These are phyloP conservation scores for Cotesia chilonis DNA, from an alignment of 1,140 invertebrate genomes.

Conservation along the genomic window DNA sequence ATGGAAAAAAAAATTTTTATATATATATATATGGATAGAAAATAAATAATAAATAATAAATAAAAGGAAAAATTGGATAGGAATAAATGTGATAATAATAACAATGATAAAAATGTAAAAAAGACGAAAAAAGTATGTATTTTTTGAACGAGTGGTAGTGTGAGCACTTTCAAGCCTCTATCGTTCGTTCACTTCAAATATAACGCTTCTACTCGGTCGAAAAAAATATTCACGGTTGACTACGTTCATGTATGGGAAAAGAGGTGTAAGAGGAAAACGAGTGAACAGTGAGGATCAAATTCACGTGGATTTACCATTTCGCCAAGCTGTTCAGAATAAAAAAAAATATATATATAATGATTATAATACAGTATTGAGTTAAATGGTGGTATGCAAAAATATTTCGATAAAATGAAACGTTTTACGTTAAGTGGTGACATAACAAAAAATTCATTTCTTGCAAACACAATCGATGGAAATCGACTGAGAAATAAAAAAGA, in stretches of 20 bases:
- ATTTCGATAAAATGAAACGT: no score
- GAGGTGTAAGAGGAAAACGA: background rate
- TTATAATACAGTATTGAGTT: no score
- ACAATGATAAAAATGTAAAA: no score
- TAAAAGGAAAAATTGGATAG: no score
- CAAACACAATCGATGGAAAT: no score
- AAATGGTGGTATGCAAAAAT: no score
- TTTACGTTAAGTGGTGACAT: no score
- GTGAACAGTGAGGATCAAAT: constrained; percentile 18
- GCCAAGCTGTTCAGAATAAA: background rate
- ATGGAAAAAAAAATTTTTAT: background rate
- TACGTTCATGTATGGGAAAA: background rate
- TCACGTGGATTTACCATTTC: constrained; percentile 23
- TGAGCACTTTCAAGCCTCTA: constrained; percentile 1
- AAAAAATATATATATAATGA: background rate
- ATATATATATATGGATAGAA: background rate
- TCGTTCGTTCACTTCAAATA: constrained; percentile 15
- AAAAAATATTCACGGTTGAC: constrained; percentile 11
- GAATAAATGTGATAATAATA: no score
- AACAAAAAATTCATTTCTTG: no score
- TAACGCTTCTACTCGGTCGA: background rate
- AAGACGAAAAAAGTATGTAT: background rate
- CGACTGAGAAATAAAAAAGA: no score
- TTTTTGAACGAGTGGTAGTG: background rate
- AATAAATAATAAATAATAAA: no score